Base-by-base conservation (phyloP, 2,888 invertebrate genomes). In the Conchocele bisecta region DNA sequence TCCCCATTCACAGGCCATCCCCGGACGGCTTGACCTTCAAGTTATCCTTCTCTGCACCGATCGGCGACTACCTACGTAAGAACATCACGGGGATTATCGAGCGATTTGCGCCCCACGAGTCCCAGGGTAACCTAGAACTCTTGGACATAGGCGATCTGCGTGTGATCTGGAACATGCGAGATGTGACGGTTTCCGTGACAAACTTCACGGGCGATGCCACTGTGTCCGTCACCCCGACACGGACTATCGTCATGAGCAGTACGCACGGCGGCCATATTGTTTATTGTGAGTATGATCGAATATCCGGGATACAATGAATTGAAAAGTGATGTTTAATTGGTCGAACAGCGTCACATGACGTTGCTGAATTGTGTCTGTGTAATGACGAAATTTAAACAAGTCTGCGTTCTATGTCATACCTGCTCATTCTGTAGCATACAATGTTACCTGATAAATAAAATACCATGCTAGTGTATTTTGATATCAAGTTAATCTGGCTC, bases 61-160 rank as follows among this genome's bases (percentile, higher is more conserved):
- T 77, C n/a, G 82, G 82, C 4, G 77, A 76, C 11, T 78, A 79
- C 35, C 44, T 83, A 31, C 63, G 37, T 35, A 72, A 70, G 20
- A 81, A 81, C 46, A 60, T 83, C 2, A 81, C 77, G 5, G 54
- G 65, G 7, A 75, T 81, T 20, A 75, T 83, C 15, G 74, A 72
- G 42, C 57, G 58, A n/a, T 68, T 75, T 13, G 82, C 82, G 1
- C 82, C 82, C 2, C 81, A 79, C 56, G 75, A 81, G 28, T 39
- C 39, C 33, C 60, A 70, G 20, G 80, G 75, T 17, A 64, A 60
- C 17, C 79, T 74, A 42, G 82, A 83, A 22, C 50, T 83, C n/a
- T 64, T 83, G 0, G 76, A 83, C 64, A 50, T 83, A 17, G 82
- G 82, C 15, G 79, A 78, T 28, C 65, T 83, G 22, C 75, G 76